phyloP scores from a whole-genome alignment of 2,113 vertebrate species.

The Pachyramphus minor region DNA sequence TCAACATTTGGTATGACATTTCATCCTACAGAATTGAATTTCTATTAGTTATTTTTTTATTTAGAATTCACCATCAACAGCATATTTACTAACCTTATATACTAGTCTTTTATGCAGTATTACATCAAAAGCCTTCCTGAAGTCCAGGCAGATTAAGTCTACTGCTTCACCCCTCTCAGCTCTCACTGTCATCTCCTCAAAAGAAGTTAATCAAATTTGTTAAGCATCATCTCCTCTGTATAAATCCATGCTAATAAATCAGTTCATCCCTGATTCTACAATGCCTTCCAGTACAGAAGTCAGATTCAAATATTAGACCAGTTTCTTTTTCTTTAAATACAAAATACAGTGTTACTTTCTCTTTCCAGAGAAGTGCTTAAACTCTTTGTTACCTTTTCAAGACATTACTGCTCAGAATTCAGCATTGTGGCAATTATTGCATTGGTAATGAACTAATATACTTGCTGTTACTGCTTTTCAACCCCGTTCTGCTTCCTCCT shows the following conservation, averaged over 20 bases:
- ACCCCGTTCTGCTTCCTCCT: not conserved
- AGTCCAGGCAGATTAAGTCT: slow-evolving; percentile 72
- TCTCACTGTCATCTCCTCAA: slow-evolving; percentile 71
- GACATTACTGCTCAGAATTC: slow-evolving; percentile 20
- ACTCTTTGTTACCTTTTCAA: slow-evolving; percentile 28
- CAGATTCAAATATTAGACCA: slow-evolving; percentile 55
- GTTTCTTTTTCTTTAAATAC: not conserved
- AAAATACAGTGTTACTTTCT: slow-evolving; percentile 30
- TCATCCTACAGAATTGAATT: slow-evolving; percentile 56
- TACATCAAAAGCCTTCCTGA: slow-evolving; percentile 72
- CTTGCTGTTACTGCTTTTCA: slow-evolving; percentile 28
- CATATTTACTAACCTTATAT: slow-evolving; percentile 70
- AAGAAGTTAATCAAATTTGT: slow-evolving; percentile 73
- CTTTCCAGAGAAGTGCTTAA: slow-evolving; percentile 23
- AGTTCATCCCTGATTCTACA: slow-evolving; percentile 61
- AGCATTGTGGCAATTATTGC: slow-evolving; percentile 22
- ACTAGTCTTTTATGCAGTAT: slow-evolving; percentile 72
- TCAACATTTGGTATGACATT: slow-evolving; percentile 60
- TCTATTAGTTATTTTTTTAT: slow-evolving; percentile 15
- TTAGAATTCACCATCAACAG: slow-evolving; percentile 68
- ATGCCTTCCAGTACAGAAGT: slow-evolving; percentile 56
- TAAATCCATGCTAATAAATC: slow-evolving; percentile 64
- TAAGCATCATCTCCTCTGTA: slow-evolving; percentile 67
- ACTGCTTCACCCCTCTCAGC: slow-evolving; percentile 71
- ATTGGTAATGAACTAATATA: slow-evolving; percentile 14